Evolutionary conservation across 1,140 invertebrate species (phyloP), one percentile per base, ranked within the genome.

Genomic region (Megalonaias nervosa): DNA sequence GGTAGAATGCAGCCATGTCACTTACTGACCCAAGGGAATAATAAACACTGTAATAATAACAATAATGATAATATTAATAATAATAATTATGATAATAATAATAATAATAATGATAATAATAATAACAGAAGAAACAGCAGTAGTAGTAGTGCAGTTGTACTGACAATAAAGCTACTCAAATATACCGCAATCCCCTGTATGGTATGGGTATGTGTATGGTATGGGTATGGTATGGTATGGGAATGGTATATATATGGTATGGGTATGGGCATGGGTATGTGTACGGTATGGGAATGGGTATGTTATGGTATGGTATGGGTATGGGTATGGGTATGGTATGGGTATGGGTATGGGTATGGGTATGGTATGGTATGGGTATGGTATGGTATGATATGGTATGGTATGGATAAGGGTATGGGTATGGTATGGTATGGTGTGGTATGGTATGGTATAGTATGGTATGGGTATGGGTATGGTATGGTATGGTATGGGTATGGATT

Each of bases 1-100:
- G 84, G n/a, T 90, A 82, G 79, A 91, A 91, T 15, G 87, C 73
- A 17, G 86, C 85, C 80, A 89, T 89, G 70, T 91, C 91, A 82
- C 89, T 91, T 0, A 90, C 91, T 16, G 90, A 90, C 14, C 91
- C 90, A 9, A 90, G 71, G 14, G 80, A 82, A 58, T 85, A 84
- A 21, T 78, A 79, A 23, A 85, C 73, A 69, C 84, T 85, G 79
- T 2, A 73, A 65, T 65, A 26, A 31, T 31, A 31, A 31, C 5
- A 31, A 31, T 31, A 31, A 31, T 31, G 5, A 31, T 31, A 31
- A 31, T 31, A 31, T 2, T 31, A 31, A 31, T 31, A 31, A 31
- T 31, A 31, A 31, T 31, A 31, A 31, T 31, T 74, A 71, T 82
- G 83, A 77, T 9, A 73, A 65, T 64, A 23, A n/a, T n/a, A n/a